These are phyloP conservation scores for Leptoteleia sp. DNA, from an alignment of 1,140 invertebrate species.

Conservation along the genomic window DNA sequence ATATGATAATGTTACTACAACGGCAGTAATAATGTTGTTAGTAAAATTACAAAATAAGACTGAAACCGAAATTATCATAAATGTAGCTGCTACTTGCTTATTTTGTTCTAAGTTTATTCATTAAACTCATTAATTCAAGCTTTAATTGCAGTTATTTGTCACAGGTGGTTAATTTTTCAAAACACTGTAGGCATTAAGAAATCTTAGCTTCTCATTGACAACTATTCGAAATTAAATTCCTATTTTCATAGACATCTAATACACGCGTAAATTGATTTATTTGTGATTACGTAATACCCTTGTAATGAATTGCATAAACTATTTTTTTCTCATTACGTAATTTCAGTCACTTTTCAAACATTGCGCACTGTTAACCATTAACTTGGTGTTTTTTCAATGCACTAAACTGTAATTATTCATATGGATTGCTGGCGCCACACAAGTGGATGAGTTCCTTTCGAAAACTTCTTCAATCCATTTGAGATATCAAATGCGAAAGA, in stretches of 20 bases:
- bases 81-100: too few species aligned
- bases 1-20: too few species aligned
- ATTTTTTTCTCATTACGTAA: slow-evolving; percentile 55
- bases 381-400: slow-evolving; percentile 35
- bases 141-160: too few species aligned
- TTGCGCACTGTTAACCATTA: slow-evolving; percentile 29
- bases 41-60: too few species aligned
- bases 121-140: too few species aligned
- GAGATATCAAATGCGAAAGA: too few species aligned
- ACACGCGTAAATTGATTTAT: slow-evolving; percentile 42
- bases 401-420: slow-evolving; percentile 49
- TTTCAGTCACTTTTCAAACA: slow-evolving; percentile 37
- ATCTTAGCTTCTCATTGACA: slow-evolving; percentile 4
- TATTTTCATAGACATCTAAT: slow-evolving; percentile 25
- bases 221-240: slow-evolving; percentile 12
- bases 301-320: slow-evolving; percentile 35
- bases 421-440: slow-evolving; percentile 18
- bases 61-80: too few species aligned
- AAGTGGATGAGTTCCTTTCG: slow-evolving; percentile 4
- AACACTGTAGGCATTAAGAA: too few species aligned
- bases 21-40: too few species aligned
- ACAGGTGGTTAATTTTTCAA: slow-evolving; percentile 11
- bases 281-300: slow-evolving; percentile 37
- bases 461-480: neutral
- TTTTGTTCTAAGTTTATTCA: too few species aligned